These are phyloP conservation scores for Napeogenes sylphis DNA, from an alignment of 2,888 invertebrate species.

Conservation along the genomic window DNA sequence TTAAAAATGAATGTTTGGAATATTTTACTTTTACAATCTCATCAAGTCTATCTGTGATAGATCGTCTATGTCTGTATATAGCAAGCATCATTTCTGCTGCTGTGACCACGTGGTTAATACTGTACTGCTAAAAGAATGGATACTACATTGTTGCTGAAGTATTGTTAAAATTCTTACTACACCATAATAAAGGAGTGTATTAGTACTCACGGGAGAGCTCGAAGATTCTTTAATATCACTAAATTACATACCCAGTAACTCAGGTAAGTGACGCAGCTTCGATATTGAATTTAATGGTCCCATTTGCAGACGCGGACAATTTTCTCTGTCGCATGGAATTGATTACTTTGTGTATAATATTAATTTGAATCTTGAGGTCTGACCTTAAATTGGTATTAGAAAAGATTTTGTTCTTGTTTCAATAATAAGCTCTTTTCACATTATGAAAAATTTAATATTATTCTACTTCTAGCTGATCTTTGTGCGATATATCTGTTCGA, in stretches of 20 bases:
- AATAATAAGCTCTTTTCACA: too few relatives aligned
- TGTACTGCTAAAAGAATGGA: background rate
- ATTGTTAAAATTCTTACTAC: slow-evolving; percentile 5
- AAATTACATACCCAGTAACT: slow-evolving; percentile 57
- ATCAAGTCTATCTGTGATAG: too few relatives aligned
- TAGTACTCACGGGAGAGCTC: background rate
- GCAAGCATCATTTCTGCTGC: too few relatives aligned
- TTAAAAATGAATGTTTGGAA: too few relatives aligned
- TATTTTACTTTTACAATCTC: too few relatives aligned
- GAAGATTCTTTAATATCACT: slow-evolving; percentile 53
- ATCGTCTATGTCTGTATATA: too few relatives aligned
- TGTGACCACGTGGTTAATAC: background rate
- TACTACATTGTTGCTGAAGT: background rate
- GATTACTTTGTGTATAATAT: background rate
- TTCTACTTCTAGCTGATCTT: too few relatives aligned
- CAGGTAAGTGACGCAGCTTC: slow-evolving; percentile 59
- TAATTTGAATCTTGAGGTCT: slow-evolving; percentile 1
- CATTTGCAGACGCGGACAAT: slow-evolving; percentile 57
- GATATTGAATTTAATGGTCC: slow-evolving; percentile 69
- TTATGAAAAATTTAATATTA: too few relatives aligned
- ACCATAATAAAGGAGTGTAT: slow-evolving; percentile 2
- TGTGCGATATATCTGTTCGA: too few relatives aligned
- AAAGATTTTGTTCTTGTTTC: too few relatives aligned
- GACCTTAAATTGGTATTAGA: background rate
- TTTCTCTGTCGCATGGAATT: slow-evolving; percentile 4